Evolutionary conservation across 1,140 invertebrate genomes (phyloP), one percentile per base, ranked within the genome.

Genomic region (Bombus confusus): DNA sequence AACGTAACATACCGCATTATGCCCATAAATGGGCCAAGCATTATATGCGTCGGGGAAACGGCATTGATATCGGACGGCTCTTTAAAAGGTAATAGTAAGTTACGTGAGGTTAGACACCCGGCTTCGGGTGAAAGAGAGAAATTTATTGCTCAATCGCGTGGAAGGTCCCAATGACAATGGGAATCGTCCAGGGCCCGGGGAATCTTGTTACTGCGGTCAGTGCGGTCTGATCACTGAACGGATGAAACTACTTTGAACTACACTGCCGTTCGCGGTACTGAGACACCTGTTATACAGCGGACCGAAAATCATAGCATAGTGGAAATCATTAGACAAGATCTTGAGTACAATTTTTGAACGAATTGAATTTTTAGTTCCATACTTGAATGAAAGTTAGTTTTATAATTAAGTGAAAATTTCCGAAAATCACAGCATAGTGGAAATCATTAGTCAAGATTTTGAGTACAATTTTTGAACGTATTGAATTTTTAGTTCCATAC

Each of bases 1-100:
- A 91, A 93, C 91, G 92, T 93, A 92, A 92, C 91, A 92, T 92
- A 91, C 91, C 68, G 88, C 88, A 94, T 94, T 94, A 94, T 94
- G 91, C 82, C 94, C 92, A 91, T 94, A 94, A 89, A 93, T 88
- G 88, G 92, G 91, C 77, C 80, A 83, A 77, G 72, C 81, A 91
- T 92, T 91, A 91, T 92, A 91, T 91, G 86, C 88, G 78, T 71
- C 87, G 86, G 89, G 87, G 83, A 87, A 87, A 86, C 82, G 86
- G 81, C 89, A 90, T 91, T 90, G 87, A 88, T 90, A 90, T 91
- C 78, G 75, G 64, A 69, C 75, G 69, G 43, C 59, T 71, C 89
- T 85, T 83, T 88, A 88, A 86, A 90, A 84, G 87, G 89, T 83
- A 85, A 79, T 71, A 76, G 78, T 69, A 76, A 52, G 80, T 84